A percentile compares a stretch with the other conserved stretches of the same genome.
Conservation (phyloP, 2,113 vertebrate genomes). For the Scalopus aquaticus region DNA sequence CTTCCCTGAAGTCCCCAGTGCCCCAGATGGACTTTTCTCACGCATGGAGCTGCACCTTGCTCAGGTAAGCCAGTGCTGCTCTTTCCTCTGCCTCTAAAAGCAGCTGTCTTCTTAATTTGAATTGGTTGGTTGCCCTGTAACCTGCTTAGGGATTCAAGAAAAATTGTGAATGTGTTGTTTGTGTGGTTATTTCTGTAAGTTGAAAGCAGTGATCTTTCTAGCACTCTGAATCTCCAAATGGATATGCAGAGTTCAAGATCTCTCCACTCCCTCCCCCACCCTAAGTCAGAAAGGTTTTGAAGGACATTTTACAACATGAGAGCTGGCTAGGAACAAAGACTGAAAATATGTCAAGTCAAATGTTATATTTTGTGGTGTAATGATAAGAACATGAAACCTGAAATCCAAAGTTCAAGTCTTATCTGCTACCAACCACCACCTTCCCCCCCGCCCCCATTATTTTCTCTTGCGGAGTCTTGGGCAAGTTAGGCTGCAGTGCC, state of each 20-base stretch:
- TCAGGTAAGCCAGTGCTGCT: background rate
- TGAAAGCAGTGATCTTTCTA: background rate
- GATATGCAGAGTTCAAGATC: background rate
- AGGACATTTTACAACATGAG: background rate
- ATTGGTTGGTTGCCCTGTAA: background rate
- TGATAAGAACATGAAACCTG: background rate
- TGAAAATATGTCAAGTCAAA: background rate
- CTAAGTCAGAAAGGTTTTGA: background rate
- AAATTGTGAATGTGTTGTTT: background rate
- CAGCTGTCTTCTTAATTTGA: background rate
- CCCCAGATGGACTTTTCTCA: background rate
- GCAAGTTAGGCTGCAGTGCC: background rate
- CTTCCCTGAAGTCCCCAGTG: background rate
- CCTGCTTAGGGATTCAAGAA: background rate
- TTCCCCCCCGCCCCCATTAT: accelerated
- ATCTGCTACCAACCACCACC: background rate
- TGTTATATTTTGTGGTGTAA: background rate
- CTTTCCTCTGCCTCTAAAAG: background rate
- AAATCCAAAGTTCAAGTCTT: background rate
- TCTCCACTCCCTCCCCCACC: accelerated
- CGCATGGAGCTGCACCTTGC: background rate
- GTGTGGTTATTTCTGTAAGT: background rate
- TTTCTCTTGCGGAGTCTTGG: background rate
- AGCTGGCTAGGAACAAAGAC: background rate
- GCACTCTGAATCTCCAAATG: background rate